A percentile compares a stretch with the other conserved stretches of the same genome.
phyloP scores from a whole-genome alignment of 2,113 vertebrate genomes.

The Callithrix jacchus region DNA sequence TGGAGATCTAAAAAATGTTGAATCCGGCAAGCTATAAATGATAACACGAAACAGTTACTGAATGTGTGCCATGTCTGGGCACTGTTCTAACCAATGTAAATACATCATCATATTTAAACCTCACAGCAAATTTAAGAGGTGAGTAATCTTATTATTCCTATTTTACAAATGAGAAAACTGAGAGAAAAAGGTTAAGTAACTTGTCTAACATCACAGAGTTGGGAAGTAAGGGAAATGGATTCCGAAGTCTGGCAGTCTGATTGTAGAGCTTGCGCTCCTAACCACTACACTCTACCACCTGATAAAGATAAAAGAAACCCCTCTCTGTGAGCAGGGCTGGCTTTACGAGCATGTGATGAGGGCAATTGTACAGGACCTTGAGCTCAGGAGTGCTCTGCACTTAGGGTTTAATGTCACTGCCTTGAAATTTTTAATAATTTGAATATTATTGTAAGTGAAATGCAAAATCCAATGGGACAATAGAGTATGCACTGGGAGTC shows the following conservation, averaged over 20 bases:
- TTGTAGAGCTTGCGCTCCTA: background rate
- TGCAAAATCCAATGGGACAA: background rate
- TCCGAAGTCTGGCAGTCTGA: background rate
- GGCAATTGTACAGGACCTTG: background rate
- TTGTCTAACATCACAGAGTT: constrained; percentile 12
- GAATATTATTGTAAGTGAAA: background rate
- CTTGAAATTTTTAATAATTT: constrained; percentile 3
- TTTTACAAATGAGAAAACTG: constrained; percentile 4
- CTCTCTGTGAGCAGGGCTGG: background rate
- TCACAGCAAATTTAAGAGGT: background rate
- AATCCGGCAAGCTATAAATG: background rate
- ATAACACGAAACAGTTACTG: background rate
- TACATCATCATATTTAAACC: background rate
- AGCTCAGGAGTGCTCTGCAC: background rate
- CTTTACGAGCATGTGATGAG: background rate
- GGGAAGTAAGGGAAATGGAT: background rate
- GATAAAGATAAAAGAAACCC: constrained; percentile 22
- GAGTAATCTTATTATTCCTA: background rate
- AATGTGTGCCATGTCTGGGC: background rate
- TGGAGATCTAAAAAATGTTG: constrained; percentile 1
- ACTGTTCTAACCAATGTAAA: background rate
- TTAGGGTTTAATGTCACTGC: background rate
- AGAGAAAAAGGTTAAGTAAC: background rate
- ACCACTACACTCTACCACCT: background rate
- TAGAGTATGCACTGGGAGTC: background rate